These are phyloP conservation scores for Psix sp. DNA, from an alignment of 1,140 invertebrate species.

Conservation along the genomic window DNA sequence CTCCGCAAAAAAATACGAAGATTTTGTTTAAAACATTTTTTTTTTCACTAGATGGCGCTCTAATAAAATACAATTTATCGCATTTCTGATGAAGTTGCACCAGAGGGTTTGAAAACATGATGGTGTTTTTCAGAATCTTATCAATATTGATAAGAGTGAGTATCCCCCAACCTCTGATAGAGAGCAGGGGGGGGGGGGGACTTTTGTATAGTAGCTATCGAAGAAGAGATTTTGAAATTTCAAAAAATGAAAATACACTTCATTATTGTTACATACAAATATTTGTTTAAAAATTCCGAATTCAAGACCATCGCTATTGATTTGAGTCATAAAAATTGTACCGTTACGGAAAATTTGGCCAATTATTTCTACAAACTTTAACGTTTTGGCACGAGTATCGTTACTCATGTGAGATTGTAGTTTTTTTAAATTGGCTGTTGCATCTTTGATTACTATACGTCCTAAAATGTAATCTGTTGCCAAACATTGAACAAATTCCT, in stretches of 20 bases:
- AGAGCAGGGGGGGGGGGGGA: too few relatives aligned
- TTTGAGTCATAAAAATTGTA: conserved; percentile 3
- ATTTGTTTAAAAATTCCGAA: conserved; percentile 8
- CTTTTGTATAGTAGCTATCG: neutral
- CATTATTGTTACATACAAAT: conserved; percentile 1
- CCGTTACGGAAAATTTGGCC: neutral
- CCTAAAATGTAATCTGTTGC: conserved; percentile 1
- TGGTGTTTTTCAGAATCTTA: too few relatives aligned
- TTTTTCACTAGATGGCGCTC: too few relatives aligned
- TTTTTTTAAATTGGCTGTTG: neutral
- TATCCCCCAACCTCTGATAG: too few relatives aligned
- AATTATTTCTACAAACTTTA: conserved; percentile 4
- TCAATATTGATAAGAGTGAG: too few relatives aligned
- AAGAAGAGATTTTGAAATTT: conserved; percentile 4
- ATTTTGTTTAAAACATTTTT: too few relatives aligned
- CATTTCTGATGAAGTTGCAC: too few relatives aligned
- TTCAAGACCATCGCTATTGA: neutral
- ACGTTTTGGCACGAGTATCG: neutral
- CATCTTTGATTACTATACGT: neutral
- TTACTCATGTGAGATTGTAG: neutral
- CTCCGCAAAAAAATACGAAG: too few relatives aligned
- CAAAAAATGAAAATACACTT: conserved; percentile 6
- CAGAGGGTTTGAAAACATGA: too few relatives aligned
- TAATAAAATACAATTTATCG: too few relatives aligned
- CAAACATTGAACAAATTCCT: neutral